Evolutionary conservation across 2,113 vertebrate species (phyloP).

Genomic region (Dromaius novaehollandiae): DNA sequence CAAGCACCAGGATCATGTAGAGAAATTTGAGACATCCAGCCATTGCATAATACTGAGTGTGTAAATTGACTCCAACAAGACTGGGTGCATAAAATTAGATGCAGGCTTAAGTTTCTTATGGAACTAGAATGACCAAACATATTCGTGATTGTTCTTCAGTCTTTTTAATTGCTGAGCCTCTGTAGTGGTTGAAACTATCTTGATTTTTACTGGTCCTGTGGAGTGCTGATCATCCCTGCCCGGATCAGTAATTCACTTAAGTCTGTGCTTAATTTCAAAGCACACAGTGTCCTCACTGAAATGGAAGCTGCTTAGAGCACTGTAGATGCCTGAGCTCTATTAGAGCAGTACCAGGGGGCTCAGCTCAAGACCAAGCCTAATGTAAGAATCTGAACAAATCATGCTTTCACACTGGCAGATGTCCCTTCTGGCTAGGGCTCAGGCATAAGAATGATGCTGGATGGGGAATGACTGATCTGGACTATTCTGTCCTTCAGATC

Average conservation of each 20-base stretch:
- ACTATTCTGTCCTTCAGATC: not conserved
- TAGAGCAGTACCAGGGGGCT: not conserved
- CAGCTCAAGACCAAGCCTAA: not conserved
- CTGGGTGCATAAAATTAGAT: not conserved
- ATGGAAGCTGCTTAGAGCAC: not conserved
- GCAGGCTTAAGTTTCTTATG: not conserved
- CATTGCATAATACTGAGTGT: not conserved
- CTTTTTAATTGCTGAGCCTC: not conserved
- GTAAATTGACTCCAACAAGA: not conserved
- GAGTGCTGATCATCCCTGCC: not conserved
- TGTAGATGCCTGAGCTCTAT: fast-evolving
- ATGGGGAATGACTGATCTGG: not conserved
- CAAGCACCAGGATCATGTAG: not conserved
- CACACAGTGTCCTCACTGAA: not conserved
- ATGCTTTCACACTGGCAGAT: not conserved
- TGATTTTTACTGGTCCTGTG: not conserved
- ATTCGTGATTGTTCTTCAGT: not conserved
- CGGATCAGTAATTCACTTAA: not conserved
- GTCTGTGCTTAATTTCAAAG: not conserved
- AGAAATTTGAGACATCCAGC: not conserved
- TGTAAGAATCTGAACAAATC: not conserved
- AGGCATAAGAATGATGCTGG: not conserved
- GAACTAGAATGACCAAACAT: not conserved
- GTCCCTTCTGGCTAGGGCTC: not conserved
- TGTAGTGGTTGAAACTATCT: not conserved